phyloP scores from a whole-genome alignment of 2,797 vertebrate species.

The Lateolabrax maculatus region DNA sequence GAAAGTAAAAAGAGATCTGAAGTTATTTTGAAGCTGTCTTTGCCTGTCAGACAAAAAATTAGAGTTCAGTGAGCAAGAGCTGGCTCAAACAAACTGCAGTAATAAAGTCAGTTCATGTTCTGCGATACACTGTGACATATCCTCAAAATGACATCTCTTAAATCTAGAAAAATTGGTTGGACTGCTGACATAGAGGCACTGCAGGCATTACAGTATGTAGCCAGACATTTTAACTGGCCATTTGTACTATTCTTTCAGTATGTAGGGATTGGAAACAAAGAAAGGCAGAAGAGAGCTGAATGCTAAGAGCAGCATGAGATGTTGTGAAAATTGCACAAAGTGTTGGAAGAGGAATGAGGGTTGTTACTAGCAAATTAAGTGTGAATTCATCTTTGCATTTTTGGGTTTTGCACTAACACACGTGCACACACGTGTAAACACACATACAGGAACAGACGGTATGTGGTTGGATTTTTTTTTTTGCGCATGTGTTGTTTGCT shows the following conservation, averaged over 20 bases:
- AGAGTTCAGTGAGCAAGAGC: not conserved
- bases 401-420: not conserved
- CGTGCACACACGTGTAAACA: not conserved
- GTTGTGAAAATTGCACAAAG: not conserved
- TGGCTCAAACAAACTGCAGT: slow-evolving; percentile 1
- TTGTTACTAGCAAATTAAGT: slow-evolving; percentile 17
- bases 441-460: not conserved
- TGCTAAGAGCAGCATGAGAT: slow-evolving; percentile 17
- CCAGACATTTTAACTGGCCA: not conserved
- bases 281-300: not conserved
- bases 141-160: not conserved
- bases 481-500: too few relatives aligned
- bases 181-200: slow-evolving; percentile 17
- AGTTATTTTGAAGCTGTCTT: slow-evolving; percentile 39
- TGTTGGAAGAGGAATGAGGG: slow-evolving; percentile 3
- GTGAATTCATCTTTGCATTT: slow-evolving; percentile 30
- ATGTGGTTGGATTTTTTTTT: slow-evolving; percentile 1
- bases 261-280: slow-evolving; percentile 8
- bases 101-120: slow-evolving; percentile 26
- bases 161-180: not conserved
- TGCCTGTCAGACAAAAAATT: slow-evolving; percentile 7
- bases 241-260: not conserved
- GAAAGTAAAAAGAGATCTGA: slow-evolving; percentile 29
- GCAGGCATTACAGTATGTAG: not conserved
- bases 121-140: not conserved